These are phyloP conservation scores for Eulemur macaco DNA, from an alignment of 2,113 vertebrate species.

Conservation along the genomic window DNA sequence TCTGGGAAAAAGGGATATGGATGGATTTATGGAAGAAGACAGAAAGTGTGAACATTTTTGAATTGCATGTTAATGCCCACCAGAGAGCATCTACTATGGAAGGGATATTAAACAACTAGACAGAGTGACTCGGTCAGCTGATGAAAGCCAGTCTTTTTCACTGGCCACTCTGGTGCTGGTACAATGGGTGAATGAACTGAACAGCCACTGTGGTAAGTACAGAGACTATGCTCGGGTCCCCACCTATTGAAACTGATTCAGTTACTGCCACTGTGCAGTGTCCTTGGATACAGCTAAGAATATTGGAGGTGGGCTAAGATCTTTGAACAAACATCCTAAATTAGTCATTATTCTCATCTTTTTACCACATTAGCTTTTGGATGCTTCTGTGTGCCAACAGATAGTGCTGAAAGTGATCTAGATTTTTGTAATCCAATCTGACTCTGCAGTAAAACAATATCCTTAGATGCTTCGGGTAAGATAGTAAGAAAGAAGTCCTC, in stretches of 20 bases:
- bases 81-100: not conserved
- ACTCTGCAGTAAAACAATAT: constrained; percentile 12
- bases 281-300: not conserved
- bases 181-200: not conserved
- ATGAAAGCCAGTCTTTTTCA: not conserved
- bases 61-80: not conserved
- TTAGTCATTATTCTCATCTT: not conserved
- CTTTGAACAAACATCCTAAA: not conserved
- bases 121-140: not conserved
- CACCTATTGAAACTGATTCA: not conserved
- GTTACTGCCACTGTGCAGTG: not conserved
- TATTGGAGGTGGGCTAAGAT: not conserved
- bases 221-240: not conserved
- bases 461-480: constrained; percentile 22
- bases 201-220: not conserved
- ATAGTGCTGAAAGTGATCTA: not conserved
- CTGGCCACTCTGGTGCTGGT: not conserved
- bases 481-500: not conserved
- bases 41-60: not conserved
- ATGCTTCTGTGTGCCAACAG: not conserved
- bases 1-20: not conserved
- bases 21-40: not conserved
- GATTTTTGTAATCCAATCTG: not conserved
- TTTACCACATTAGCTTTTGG: not conserved
- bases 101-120: not conserved